Conservation (phyloP, 1,140 invertebrate genomes). For the Lasioglossum albipes region DNA sequence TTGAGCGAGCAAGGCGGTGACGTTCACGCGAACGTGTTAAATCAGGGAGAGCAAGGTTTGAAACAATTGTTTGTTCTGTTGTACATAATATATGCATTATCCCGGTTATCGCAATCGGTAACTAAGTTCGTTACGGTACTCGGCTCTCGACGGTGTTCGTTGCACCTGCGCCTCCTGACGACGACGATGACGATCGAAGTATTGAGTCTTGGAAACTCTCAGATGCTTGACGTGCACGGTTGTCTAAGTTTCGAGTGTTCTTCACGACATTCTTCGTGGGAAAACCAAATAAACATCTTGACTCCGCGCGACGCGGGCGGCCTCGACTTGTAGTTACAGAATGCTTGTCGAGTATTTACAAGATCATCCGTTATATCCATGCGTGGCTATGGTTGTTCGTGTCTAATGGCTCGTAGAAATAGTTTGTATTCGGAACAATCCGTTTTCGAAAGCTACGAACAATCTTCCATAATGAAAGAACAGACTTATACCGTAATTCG, state of each 20-base stretch:
- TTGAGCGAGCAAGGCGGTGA: too few relatives aligned
- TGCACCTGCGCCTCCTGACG: constrained; percentile 11
- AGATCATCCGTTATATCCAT: constrained; percentile 43
- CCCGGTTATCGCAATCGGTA: constrained; percentile 1
- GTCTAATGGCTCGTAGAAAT: too few relatives aligned
- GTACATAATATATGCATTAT: background rate
- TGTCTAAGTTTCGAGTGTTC: constrained; percentile 64
- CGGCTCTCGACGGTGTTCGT: constrained; percentile 5
- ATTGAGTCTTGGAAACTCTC: constrained; percentile 58
- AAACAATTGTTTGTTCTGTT: background rate
- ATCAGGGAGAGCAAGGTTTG: background rate
- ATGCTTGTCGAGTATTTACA: constrained; percentile 50
- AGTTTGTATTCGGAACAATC: too few relatives aligned
- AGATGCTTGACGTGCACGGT: constrained; percentile 57
- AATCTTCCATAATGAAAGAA: too few relatives aligned
- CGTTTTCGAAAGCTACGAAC: too few relatives aligned
- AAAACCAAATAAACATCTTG: constrained; percentile 77
- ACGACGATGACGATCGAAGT: constrained; percentile 55
- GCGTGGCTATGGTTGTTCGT: background rate
- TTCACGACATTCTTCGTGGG: constrained; percentile 73
- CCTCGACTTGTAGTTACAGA: constrained; percentile 57
- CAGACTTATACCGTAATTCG: too few relatives aligned
- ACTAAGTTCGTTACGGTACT: constrained; percentile 2
- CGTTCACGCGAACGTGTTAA: too few relatives aligned
- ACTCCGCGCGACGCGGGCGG: constrained; percentile 61